Conservation (phyloP, 2,888 invertebrate species). For the Hylaea fasciaria region DNA sequence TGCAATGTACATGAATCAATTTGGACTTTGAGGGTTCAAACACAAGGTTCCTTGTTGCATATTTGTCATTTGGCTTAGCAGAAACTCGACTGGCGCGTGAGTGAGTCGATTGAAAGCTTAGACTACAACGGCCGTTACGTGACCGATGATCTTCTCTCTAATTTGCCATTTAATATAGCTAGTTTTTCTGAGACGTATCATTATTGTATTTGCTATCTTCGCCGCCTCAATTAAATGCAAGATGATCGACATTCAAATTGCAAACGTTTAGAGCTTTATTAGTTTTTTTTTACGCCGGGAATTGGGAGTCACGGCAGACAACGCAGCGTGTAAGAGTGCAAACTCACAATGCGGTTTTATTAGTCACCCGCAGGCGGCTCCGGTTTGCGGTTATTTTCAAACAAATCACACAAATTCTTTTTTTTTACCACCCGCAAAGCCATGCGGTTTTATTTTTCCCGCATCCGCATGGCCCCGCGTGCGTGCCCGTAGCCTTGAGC, state of each 20-base stretch:
- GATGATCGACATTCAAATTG: conserved; percentile 54
- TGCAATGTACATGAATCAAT: conserved; percentile 1
- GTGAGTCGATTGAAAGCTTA: conserved; percentile 70
- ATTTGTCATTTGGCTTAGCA: conserved; percentile 13
- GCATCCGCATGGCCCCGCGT: too few relatives aligned
- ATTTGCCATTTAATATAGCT: conserved; percentile 65
- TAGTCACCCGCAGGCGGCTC: too few relatives aligned
- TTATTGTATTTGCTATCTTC: conserved; percentile 59
- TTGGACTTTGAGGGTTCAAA: conserved; percentile 7
- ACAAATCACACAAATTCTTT: too few relatives aligned
- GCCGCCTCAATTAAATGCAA: conserved; percentile 48
- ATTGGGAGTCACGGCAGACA: neutral
- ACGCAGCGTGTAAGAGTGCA: neutral
- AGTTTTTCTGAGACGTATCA: conserved; percentile 59
- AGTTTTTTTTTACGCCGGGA: conserved; percentile 4
- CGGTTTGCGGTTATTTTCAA: too few relatives aligned
- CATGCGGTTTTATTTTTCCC: too few relatives aligned
- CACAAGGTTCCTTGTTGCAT: conserved; percentile 21
- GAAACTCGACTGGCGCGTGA: conserved; percentile 51
- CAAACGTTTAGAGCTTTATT: conserved; percentile 37
- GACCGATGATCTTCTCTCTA: conserved; percentile 70
- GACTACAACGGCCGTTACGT: conserved; percentile 65
- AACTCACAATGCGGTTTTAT: neutral
- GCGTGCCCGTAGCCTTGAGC: too few relatives aligned
- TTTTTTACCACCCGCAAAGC: too few relatives aligned